Percentiles rank a stretch among this genome's conserved stretches.
These are phyloP conservation scores for Tenebrosternarchus preto DNA, from an alignment of 2,113 vertebrate genomes.

Conservation along the genomic window DNA sequence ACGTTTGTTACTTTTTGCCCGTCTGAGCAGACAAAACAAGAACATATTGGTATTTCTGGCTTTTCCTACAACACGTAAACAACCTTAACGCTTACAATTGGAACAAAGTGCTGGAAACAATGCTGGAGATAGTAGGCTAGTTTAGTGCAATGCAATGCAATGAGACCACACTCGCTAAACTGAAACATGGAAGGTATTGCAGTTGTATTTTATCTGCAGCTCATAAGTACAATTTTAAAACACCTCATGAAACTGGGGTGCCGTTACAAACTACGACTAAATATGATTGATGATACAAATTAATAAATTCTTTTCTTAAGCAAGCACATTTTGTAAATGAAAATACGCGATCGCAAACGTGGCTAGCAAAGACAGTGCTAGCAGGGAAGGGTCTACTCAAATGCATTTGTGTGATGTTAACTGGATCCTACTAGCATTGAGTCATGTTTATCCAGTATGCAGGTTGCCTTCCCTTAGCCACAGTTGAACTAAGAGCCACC, in stretches of 20 bases:
- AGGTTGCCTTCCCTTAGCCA: not conserved
- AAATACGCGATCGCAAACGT: no score
- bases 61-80: not conserved
- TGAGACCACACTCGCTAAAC: no score
- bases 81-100: not conserved
- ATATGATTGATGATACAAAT: not conserved
- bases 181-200: no score
- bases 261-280: not conserved
- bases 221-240: not conserved
- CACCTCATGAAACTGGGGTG: not conserved
- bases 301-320: no score
- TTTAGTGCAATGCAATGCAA: not conserved
- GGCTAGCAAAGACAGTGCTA: no score
- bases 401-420: no score
- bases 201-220: no score
- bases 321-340: no score
- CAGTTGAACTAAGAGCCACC: not conserved
- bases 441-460: no score
- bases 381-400: no score
- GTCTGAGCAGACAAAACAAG: not conserved
- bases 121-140: not conserved
- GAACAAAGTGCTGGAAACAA: not conserved
- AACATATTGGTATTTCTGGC: no score
- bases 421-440: no score
- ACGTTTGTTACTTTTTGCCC: not conserved